These are phyloP conservation scores for Muscina levida DNA, from an alignment of 2,888 invertebrate species.

Conservation along the genomic window DNA sequence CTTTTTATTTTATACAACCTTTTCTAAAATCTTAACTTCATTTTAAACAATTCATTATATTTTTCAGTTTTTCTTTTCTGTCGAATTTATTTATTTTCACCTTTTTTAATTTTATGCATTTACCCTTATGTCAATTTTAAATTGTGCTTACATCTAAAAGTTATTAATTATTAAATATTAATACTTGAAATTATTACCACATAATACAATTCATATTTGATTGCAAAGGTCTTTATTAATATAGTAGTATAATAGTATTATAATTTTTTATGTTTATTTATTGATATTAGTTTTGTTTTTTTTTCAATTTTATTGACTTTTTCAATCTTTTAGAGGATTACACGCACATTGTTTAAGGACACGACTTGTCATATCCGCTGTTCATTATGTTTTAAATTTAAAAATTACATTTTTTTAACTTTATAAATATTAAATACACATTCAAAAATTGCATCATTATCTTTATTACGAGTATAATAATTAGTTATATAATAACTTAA, in stretches of 20 bases:
- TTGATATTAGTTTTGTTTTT: constrained; percentile 1
- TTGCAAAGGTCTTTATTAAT: constrained; percentile 20
- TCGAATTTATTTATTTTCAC: constrained; percentile 26
- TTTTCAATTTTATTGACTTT: background rate
- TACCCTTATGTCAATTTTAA: constrained; percentile 15
- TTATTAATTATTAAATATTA: constrained; percentile 48
- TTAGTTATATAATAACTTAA: too few relatives aligned
- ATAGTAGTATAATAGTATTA: constrained; percentile 32
- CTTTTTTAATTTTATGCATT: constrained; percentile 11
- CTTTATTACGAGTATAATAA: too few relatives aligned
- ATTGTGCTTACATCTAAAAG: constrained; percentile 50
- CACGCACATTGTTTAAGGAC: constrained; percentile 51
- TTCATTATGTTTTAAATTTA: constrained; percentile 22
- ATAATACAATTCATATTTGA: constrained; percentile 60
- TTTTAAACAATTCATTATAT: constrained; percentile 17
- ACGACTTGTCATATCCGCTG: too few relatives aligned
- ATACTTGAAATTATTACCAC: constrained; percentile 50
- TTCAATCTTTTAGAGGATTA: constrained; percentile 53
- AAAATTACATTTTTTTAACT: background rate
- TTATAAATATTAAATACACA: constrained; percentile 56
- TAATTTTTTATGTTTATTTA: constrained; percentile 12
- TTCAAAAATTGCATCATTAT: constrained; percentile 60
- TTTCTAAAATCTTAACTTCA: constrained; percentile 4
- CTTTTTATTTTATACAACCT: too few relatives aligned
- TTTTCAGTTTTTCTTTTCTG: constrained; percentile 38